Conservation (phyloP, 2,113 vertebrate genomes). For the Thunnus maccoyii region DNA sequence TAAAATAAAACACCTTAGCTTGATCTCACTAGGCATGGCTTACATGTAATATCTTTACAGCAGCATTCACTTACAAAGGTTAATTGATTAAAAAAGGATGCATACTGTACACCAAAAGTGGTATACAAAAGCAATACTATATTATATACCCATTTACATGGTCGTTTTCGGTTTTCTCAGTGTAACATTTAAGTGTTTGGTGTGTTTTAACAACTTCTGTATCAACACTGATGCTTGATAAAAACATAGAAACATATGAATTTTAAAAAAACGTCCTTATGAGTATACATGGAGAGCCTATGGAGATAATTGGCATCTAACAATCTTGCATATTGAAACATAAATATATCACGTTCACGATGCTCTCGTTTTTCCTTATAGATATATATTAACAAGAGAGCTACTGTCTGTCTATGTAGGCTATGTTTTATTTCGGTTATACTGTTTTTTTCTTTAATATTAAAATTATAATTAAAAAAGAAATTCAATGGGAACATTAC, state of each 20-base stretch:
- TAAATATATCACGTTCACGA: conserved; percentile 69
- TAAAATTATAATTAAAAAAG: conserved; percentile 63
- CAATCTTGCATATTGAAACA: conserved; percentile 76
- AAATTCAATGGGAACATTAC: conserved; percentile 53
- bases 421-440: conserved; percentile 50
- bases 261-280: conserved; percentile 40
- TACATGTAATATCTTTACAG: conserved; percentile 75
- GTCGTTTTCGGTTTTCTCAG: conserved; percentile 47
- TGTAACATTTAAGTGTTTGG: conserved; percentile 53
- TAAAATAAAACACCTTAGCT: conserved; percentile 71
- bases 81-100: conserved; percentile 78
- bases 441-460: conserved; percentile 45
- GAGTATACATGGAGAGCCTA: conserved; percentile 49
- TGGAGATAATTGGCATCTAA: conserved; percentile 54
- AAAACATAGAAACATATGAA: conserved; percentile 59
- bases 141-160: conserved; percentile 70
- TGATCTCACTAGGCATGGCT: conserved; percentile 79
- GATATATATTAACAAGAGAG: conserved; percentile 53
- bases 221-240: conserved; percentile 59
- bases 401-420: conserved; percentile 49
- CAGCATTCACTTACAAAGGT: conserved; percentile 81
- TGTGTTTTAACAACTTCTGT: conserved; percentile 50
- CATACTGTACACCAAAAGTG: conserved; percentile 75
- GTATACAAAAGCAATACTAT: conserved; percentile 73
- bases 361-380: conserved; percentile 56